Conservation (phyloP, 2,888 invertebrate species). For the Sturmia bella region DNA sequence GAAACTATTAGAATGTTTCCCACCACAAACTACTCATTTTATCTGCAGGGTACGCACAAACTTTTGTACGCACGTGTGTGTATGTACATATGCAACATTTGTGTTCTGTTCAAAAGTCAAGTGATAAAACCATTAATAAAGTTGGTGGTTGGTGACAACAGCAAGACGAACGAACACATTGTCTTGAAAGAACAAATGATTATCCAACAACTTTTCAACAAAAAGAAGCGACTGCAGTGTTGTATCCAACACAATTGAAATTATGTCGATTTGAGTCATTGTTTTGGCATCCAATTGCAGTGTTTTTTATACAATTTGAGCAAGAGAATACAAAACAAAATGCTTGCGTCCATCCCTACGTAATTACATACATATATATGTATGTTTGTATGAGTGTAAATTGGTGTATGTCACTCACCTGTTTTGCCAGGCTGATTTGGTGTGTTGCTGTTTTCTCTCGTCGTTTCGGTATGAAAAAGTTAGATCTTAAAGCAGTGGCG, state of each 20-base stretch:
- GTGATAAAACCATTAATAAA: constrained; percentile 74
- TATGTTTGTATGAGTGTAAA: background rate
- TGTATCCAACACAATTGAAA: constrained; percentile 38
- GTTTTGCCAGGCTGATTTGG: constrained; percentile 49
- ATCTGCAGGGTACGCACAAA: too few species aligned
- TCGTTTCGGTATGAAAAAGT: constrained; percentile 6
- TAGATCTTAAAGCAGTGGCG: constrained; percentile 58
- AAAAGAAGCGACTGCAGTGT: constrained; percentile 3
- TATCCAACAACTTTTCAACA: constrained; percentile 8
- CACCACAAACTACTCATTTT: too few species aligned
- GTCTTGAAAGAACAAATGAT: constrained; percentile 16
- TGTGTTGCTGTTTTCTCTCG: constrained; percentile 24
- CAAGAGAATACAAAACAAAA: constrained; percentile 30
- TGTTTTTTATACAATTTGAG: constrained; percentile 8
- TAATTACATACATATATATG: constrained; percentile 15
- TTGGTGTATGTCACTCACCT: constrained; percentile 61
- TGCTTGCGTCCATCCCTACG: background rate
- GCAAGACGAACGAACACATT: constrained; percentile 14
- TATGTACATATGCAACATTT: constrained; percentile 24
- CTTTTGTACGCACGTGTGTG: too few species aligned
- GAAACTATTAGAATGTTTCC: too few species aligned
- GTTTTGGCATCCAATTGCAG: constrained; percentile 48
- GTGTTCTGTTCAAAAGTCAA: constrained; percentile 60
- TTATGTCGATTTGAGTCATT: constrained; percentile 59
- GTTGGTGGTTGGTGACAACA: constrained; percentile 52